phyloP scores from a whole-genome alignment of 1,140 invertebrate genomes.

The Grapholita molesta region DNA sequence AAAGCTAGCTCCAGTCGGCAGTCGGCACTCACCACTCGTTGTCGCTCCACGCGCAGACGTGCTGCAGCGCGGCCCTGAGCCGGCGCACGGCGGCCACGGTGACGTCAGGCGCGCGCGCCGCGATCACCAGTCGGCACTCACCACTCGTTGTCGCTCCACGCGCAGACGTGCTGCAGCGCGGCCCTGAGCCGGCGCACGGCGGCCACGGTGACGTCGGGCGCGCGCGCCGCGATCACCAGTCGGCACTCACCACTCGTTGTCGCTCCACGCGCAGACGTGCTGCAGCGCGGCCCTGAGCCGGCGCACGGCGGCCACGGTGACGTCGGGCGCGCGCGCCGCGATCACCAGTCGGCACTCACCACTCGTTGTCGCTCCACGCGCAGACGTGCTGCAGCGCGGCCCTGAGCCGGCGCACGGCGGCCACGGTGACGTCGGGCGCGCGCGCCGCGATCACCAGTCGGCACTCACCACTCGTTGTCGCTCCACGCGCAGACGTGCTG shows the following conservation, averaged over 20 bases:
- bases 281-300: conserved; percentile 84
- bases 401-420: conserved; percentile 81
- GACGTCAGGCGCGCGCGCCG: conserved; percentile 28
- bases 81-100: neutral
- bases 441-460: conserved; percentile 75
- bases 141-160: neutral
- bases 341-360: no score
- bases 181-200: neutral
- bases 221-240: no score
- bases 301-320: conserved; percentile 81
- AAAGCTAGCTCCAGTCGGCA: no score
- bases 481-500: conserved; percentile 82
- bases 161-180: neutral
- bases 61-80: neutral
- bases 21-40: no score
- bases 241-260: conserved; percentile 86
- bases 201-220: conserved; percentile 20
- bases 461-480: conserved; percentile 85
- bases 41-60: neutral
- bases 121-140: no score
- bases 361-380: conserved; percentile 84
- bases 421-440: conserved; percentile 81
- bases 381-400: conserved; percentile 84
- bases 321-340: conserved; percentile 82
- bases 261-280: conserved; percentile 84